These are phyloP conservation scores for Andrena bucephala DNA, from an alignment of 2,888 invertebrate species.

Conservation along the genomic window DNA sequence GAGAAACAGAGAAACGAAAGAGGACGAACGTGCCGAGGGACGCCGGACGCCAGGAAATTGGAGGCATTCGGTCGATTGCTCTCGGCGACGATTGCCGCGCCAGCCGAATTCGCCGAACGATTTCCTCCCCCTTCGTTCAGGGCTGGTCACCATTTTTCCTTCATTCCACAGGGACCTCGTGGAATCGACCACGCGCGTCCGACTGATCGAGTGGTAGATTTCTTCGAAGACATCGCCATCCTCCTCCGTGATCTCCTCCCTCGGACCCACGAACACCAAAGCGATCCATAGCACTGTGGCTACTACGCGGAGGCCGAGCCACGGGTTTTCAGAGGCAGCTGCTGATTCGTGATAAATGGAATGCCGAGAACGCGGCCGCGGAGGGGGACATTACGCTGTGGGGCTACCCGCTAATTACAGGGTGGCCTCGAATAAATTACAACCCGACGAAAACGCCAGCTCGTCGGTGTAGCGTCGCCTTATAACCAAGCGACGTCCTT, in stretches of 20 bases:
- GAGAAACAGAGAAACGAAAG: conserved; percentile 66
- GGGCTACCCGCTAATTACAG: conserved; percentile 80
- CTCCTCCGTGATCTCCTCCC: neutral
- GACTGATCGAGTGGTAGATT: no score
- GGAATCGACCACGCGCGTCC: no score
- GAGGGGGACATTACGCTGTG: conserved; percentile 75
- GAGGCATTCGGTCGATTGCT: conserved; percentile 64
- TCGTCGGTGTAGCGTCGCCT: conserved; percentile 69
- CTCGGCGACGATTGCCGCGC: conserved; percentile 49
- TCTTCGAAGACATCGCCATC: neutral
- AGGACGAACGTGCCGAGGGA: conserved; percentile 40
- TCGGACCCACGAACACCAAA: conserved; percentile 8
- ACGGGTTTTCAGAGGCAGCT: conserved; percentile 73
- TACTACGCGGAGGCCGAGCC: conserved; percentile 26
- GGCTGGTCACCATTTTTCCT: no score
- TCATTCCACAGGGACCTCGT: neutral
- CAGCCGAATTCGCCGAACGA: conserved; percentile 36
- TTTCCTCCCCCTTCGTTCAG: conserved; percentile 19
- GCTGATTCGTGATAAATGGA: conserved; percentile 82
- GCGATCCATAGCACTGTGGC: neutral
- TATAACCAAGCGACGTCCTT: conserved; percentile 54
- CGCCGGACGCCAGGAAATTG: conserved; percentile 60
- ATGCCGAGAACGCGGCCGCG: conserved; percentile 76
- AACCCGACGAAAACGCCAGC: conserved; percentile 76
- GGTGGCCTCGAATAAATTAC: conserved; percentile 80